Base-by-base conservation (phyloP, 2,797 vertebrate species). In the Amphiprion clarkii region DNA sequence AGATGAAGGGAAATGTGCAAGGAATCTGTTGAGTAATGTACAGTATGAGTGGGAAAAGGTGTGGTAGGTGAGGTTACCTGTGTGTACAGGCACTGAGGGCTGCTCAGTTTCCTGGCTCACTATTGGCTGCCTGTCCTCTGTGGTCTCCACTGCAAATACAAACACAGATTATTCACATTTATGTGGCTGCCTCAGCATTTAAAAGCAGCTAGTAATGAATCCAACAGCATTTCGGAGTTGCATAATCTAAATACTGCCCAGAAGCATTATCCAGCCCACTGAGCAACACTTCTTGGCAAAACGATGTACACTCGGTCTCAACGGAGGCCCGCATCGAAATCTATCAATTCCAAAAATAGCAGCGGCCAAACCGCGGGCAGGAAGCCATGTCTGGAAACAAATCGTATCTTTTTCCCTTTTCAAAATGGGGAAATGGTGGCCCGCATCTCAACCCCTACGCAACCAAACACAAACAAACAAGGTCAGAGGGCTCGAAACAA, bases 31-130 rank as follows among this genome's bases (percentile, higher is more conserved):
- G 29, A 64, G 57, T 17, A 13, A 58, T 66, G 54, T 39, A 1
- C 9, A 14, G 57, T 23, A 2, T 27, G 10, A 44, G 33, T 0
- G n/a, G 12, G 13, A 19, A 72, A 74, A 77, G 51, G 67, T 78
- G 65, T 57, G 63, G 53, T 31, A 49, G 59, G 62, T 53, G 51
- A 56, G 49, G 40, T 86, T 93, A 96, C 95, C 95, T 94, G 94
- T 86, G 79, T 92, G 90, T 27, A 94, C 83, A 71, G 92, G 89
- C 58, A 92, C 87, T 4, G 91, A 93, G 39, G 89, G 91, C 74
- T 92, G 93, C 79, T 92, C 94, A 8, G 88, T 93, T 72, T 94
- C 92, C 69, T 95, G 93, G 68, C 54, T 93, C 44, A 90, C 86
- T 10, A 77, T 84, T 9, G 87, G 70, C 67, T 94, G 93, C 71